A percentile compares a stretch with the other conserved stretches of the same genome.
Evolutionary conservation across 2,888 invertebrate genomes (phyloP).

Genomic region (Bruchidius siliquastri): DNA sequence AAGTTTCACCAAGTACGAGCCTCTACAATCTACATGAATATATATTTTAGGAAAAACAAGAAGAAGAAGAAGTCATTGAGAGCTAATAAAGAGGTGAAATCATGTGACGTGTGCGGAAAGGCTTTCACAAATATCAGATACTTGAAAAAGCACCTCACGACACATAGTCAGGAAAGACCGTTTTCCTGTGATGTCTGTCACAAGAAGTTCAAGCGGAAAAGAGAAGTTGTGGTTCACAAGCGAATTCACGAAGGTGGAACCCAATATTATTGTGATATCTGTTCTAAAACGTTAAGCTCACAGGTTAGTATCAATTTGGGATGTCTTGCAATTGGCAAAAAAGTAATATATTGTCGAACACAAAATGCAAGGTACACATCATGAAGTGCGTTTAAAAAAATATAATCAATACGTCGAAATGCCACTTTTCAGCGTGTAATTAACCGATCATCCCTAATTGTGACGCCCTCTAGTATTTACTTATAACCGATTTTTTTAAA

Average conservation of each 20-base stretch:
- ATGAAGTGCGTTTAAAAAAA: no score
- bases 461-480: no score
- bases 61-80: background rate
- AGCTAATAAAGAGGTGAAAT: background rate
- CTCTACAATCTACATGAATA: no score
- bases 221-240: slow-evolving; percentile 22
- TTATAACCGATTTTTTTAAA: no score
- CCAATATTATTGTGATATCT: slow-evolving; percentile 48
- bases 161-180: slow-evolving; percentile 52
- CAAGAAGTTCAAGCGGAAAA: slow-evolving; percentile 26
- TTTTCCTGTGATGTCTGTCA: slow-evolving; percentile 25
- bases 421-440: no score
- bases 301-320: background rate
- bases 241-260: slow-evolving; percentile 17
- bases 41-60: slow-evolving; percentile 2
- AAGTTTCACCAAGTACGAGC: no score
- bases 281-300: slow-evolving; percentile 51
- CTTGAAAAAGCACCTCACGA: slow-evolving; percentile 51
- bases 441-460: no score
- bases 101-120: slow-evolving; percentile 44
- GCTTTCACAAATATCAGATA: slow-evolving; percentile 43
- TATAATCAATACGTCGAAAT: no score
- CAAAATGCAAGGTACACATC: no score
- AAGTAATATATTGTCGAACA: no score
- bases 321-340: no score